These are phyloP conservation scores for Aphelenchoides fujianensis DNA, from an alignment of 1,140 invertebrate species.

Conservation along the genomic window DNA sequence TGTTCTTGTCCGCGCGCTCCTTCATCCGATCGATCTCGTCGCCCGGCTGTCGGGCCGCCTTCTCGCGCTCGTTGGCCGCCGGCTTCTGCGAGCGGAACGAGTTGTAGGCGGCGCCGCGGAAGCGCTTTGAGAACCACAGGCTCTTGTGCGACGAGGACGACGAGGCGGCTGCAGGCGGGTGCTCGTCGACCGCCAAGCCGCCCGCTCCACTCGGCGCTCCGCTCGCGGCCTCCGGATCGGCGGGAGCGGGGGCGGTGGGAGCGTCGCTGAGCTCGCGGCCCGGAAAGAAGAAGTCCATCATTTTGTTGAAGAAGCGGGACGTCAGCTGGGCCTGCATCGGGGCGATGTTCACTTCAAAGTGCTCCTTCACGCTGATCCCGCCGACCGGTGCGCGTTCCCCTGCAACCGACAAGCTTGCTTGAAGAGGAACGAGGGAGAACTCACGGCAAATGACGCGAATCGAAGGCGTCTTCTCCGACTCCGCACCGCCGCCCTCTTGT, in stretches of 20 bases:
- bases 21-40: constrained; percentile 98
- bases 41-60: constrained; percentile 63
- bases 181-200: background rate
- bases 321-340: constrained; percentile 88
- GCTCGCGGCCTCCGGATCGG: background rate
- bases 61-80: constrained; percentile 52
- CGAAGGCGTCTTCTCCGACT: constrained; percentile 50
- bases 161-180: background rate
- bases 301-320: constrained; percentile 93
- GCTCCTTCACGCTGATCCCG: constrained; percentile 95
- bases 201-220: background rate
- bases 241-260: constrained; percentile 34
- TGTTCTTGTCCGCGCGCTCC: constrained; percentile 95
- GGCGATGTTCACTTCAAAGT: constrained; percentile 81
- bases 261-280: constrained; percentile 77
- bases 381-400: constrained; percentile 69
- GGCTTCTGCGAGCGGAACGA: constrained; percentile 37
- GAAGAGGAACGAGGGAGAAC: constrained; percentile 48
- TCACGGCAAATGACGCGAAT: constrained; percentile 57
- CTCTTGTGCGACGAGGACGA: constrained; percentile 22
- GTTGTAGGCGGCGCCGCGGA: constrained; percentile 41
- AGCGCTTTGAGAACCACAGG: constrained; percentile 39
- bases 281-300: constrained; percentile 98
- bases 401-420: background rate
- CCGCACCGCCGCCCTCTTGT: constrained; percentile 1